Conservation (phyloP, 2,888 invertebrate genomes). For the Odontocolon sp. region DNA sequence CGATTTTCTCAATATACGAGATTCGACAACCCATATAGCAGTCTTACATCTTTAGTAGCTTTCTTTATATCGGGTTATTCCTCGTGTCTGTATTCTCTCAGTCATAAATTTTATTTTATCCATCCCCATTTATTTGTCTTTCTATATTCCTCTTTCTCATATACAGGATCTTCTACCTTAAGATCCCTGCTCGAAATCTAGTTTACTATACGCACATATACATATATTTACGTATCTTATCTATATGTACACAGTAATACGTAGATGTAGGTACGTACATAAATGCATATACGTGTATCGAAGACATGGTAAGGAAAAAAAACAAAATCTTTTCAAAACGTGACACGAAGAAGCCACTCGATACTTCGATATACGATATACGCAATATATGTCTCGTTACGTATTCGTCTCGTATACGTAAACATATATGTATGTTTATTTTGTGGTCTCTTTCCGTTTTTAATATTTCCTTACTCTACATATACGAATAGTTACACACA, state of each 20-base stretch:
- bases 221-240: background rate
- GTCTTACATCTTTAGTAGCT: background rate
- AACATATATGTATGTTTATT: constrained; percentile 4
- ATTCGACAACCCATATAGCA: background rate
- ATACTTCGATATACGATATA: background rate
- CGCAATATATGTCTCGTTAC: constrained; percentile 2
- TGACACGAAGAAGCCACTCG: constrained; percentile 3
- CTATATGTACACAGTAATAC: background rate
- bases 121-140: constrained; percentile 17
- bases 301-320: constrained; percentile 16
- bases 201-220: background rate
- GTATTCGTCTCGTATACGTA: background rate
- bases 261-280: constrained; percentile 4
- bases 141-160: constrained; percentile 13
- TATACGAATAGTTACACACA: constrained; percentile 17
- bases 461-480: background rate
- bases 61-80: background rate
- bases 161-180: background rate
- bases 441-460: background rate
- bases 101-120: constrained; percentile 25
- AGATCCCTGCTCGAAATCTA: constrained; percentile 19
- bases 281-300: constrained; percentile 16
- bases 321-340: constrained; percentile 27
- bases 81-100: constrained; percentile 1
- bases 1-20: background rate